phyloP scores from a whole-genome alignment of 2,888 invertebrate species.

The Tortrix viridana region DNA sequence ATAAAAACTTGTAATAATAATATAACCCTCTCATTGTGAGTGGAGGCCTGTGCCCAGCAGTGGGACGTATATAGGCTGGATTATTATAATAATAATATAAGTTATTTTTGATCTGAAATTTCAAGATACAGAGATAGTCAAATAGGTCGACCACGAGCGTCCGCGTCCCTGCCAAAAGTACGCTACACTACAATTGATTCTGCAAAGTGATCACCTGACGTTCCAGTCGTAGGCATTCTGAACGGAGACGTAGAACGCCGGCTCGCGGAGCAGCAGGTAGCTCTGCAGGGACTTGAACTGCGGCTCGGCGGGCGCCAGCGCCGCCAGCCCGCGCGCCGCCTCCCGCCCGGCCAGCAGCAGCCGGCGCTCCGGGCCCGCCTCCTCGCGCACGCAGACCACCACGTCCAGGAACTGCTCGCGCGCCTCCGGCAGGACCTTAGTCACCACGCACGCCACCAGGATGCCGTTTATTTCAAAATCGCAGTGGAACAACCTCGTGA shows the following conservation, averaged over 20 bases:
- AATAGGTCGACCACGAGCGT: too few relatives aligned
- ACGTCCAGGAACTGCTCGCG: conserved; percentile 61
- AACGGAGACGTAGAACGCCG: conserved; percentile 69
- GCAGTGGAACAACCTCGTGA: conserved; percentile 63
- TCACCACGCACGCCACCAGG: conserved; percentile 68
- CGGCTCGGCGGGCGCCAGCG: conserved; percentile 11
- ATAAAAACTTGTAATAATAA: too few relatives aligned
- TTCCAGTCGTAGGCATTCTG: conserved; percentile 69
- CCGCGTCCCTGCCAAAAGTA: too few relatives aligned
- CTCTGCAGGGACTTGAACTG: conserved; percentile 54
- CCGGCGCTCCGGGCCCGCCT: conserved; percentile 32
- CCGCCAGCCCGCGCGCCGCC: conserved; percentile 16
- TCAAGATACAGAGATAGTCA: too few relatives aligned
- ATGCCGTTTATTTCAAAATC: conserved; percentile 58
- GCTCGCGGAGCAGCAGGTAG: conserved; percentile 62
- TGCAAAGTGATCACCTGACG: conserved; percentile 56
- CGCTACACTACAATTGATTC: too few relatives aligned
- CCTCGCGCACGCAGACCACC: conserved; percentile 48
- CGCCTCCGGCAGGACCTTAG: conserved; percentile 54
- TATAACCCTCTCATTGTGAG: too few relatives aligned
- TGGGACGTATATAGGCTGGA: too few relatives aligned
- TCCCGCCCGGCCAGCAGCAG: conserved; percentile 54
- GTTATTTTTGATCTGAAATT: too few relatives aligned
- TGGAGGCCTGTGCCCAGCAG: too few relatives aligned
- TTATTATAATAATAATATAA: too few relatives aligned